Evolutionary conservation across 2,888 invertebrate genomes (phyloP), one percentile per base, ranked within the genome.

Genomic region (Stomorhina lunata): DNA sequence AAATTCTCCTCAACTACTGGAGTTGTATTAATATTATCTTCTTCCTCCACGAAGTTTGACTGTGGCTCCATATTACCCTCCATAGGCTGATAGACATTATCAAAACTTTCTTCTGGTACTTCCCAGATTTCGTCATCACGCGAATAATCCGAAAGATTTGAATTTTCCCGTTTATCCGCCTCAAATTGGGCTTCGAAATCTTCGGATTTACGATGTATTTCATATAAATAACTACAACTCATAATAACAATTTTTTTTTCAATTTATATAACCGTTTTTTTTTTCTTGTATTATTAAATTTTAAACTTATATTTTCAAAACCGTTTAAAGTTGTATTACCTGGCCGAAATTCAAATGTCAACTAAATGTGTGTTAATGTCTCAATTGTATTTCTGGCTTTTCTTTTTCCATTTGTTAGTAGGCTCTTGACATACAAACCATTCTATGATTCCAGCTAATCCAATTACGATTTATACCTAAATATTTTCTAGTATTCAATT

Each of bases 11-110:
- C 40, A 37, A 22, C 15, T 63, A 34, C 9, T 1, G 61, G 12
- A 63, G 65, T 22, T 34, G 43, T 6, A 43, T 15, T 32, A 4
- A 37, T 29, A 48, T 65, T 17, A 17, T 53, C 43, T 15, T 53
- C 48, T 25, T 27, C 20, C 32, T 50, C 29, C 29, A 27, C 48
- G n/a, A n/a, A n/a, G 12, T 53, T 59, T 10, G 76, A 53, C 5
- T 55, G 40, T 27, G 80, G 27, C 76, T 84, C 69, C 50, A 85
- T 85, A 78, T 80, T 86, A 80, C 6, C 84, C 22, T 84, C 77
- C 22, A 85, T 85, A 61, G 87, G 87, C 68, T 88, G 87, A 37
- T 87, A 86, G 25, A 81, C 80, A 37, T 83, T 81, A 32, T 68
- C 78, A 55, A 78, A 80, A 76, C 59, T 77, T 71, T 80, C 81